A percentile compares a stretch with the other conserved stretches of the same genome.
phyloP scores from a whole-genome alignment of 1,140 invertebrate genomes.

The Teleogryllus occipitalis region DNA sequence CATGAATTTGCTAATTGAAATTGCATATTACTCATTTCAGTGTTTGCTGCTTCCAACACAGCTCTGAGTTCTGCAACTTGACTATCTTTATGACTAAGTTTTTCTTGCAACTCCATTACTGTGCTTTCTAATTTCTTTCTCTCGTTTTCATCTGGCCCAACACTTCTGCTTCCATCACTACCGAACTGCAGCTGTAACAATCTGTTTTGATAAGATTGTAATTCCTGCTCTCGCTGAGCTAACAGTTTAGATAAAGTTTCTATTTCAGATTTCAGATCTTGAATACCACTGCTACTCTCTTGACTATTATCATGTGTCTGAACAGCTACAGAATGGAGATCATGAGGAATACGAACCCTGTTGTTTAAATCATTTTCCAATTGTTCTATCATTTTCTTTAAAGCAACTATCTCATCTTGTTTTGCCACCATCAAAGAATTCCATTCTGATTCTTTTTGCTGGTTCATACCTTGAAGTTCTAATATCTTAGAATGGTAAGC shows the following conservation, averaged over 20 bases:
- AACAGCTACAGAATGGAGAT: too few relatives aligned
- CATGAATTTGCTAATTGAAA: neutral
- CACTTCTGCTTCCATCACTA: neutral
- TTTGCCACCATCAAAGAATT: neutral
- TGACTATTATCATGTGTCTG: too few relatives aligned
- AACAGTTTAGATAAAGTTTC: slow-evolving; percentile 32
- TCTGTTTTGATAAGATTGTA: slow-evolving; percentile 28
- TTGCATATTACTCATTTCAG: neutral
- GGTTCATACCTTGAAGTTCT: neutral
- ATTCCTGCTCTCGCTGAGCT: slow-evolving; percentile 36
- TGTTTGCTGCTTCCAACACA: neutral
- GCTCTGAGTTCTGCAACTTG: neutral
- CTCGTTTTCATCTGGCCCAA: neutral
- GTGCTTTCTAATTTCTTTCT: neutral
- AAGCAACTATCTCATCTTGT: neutral
- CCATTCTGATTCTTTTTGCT: neutral
- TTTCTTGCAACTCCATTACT: neutral
- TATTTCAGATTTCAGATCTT: neutral
- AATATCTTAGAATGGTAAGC: neutral
- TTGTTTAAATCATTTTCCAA: neutral
- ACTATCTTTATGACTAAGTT: neutral
- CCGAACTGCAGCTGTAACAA: slow-evolving; percentile 17
- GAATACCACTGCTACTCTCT: too few relatives aligned
- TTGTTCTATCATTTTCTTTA: neutral
- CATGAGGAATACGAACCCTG: too few relatives aligned